phyloP scores from a whole-genome alignment of 2,888 invertebrate species.

The Andrena marginata region DNA sequence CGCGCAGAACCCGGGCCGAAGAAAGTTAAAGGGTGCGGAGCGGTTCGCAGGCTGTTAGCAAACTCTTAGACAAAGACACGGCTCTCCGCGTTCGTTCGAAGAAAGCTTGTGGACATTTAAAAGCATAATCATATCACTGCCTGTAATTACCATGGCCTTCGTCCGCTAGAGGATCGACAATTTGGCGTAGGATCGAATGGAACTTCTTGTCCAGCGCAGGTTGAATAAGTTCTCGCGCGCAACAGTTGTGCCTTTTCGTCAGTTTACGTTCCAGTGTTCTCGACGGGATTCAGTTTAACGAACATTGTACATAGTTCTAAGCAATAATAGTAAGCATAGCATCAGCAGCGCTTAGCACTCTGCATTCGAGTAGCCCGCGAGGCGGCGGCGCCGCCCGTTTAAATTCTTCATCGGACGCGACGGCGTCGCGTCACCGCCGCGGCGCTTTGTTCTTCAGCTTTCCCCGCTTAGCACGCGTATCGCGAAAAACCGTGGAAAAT shows the following conservation, averaged over 20 bases:
- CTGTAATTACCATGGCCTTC: slow-evolving; percentile 43
- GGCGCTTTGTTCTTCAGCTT: neutral
- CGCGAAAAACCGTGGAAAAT: neutral
- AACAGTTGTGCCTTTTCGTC: slow-evolving; percentile 50
- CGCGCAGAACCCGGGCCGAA: neutral
- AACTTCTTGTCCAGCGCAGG: slow-evolving; percentile 26
- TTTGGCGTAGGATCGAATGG: slow-evolving; percentile 19
- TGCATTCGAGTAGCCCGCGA: slow-evolving; percentile 5
- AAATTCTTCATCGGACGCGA: no score
- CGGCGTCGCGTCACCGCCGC: neutral
- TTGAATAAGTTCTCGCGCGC: slow-evolving; percentile 30
- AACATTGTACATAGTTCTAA: slow-evolving; percentile 51
- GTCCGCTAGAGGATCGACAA: slow-evolving; percentile 21
- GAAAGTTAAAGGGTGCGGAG: no score
- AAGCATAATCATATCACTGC: slow-evolving; percentile 28
- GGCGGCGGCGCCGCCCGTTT: no score
- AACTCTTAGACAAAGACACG: slow-evolving; percentile 8
- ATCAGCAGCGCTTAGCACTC: slow-evolving; percentile 32
- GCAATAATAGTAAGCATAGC: slow-evolving; percentile 22
- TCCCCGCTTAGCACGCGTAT: neutral
- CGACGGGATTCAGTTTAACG: slow-evolving; percentile 19
- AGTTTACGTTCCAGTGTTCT: slow-evolving; percentile 17
- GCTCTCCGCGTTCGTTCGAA: neutral
- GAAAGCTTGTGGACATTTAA: neutral
- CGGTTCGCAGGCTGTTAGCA: slow-evolving; percentile 11